phyloP scores from a whole-genome alignment of 92 coral and sea anemone genomes.

The Virgularia gustaviana region DNA sequence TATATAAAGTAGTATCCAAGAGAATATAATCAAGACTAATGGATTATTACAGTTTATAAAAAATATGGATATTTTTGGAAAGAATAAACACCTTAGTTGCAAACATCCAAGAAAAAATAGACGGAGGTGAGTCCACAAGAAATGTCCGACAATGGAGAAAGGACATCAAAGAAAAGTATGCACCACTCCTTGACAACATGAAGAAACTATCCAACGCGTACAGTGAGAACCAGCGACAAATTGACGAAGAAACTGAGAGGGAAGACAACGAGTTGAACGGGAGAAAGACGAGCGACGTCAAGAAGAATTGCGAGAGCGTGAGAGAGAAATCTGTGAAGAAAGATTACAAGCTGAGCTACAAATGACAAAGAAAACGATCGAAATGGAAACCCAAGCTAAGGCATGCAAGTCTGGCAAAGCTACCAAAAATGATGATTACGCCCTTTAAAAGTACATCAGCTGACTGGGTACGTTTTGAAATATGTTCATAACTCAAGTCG shows the following conservation, averaged over 20 bases:
- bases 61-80: too few relatives aligned
- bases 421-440: constrained; percentile 44
- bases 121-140: constrained; percentile 37
- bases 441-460: constrained; percentile 42
- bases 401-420: constrained; percentile 29
- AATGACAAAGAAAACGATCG: constrained; percentile 29
- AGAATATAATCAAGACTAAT: too few relatives aligned
- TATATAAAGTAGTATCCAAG: too few relatives aligned
- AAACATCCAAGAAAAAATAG: too few relatives aligned
- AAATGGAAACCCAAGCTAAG: constrained; percentile 39
- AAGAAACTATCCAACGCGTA: constrained; percentile 15
- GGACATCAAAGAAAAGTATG: constrained; percentile 34
- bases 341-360: constrained; percentile 33
- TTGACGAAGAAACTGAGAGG: constrained; percentile 18
- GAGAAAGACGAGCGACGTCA: constrained; percentile 38
- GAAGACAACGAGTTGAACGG: constrained; percentile 22
- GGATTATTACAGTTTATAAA: too few relatives aligned
- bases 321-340: constrained; percentile 38
- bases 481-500: constrained; percentile 47
- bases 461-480: constrained; percentile 48
- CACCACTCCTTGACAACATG: constrained; percentile 39
- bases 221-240: constrained; percentile 18
- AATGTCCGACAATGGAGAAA: constrained; percentile 53
- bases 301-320: constrained; percentile 36
- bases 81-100: too few relatives aligned